Evolutionary conservation across 2,888 invertebrate genomes (phyloP).

Genomic region (Molanna angustata): DNA sequence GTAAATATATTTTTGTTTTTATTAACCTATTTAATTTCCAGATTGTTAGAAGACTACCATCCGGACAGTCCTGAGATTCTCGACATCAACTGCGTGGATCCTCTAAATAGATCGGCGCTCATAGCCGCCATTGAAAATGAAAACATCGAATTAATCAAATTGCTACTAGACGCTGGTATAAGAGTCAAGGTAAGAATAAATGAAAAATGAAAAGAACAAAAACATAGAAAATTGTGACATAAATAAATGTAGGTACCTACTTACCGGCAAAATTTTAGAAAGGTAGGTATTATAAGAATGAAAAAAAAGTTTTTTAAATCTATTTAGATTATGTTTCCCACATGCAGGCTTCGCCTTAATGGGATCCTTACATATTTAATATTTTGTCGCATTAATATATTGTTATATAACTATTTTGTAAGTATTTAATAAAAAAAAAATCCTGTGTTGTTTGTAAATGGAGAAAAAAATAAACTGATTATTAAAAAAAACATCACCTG

Average conservation of each 20-base stretch:
- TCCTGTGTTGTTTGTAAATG: no score
- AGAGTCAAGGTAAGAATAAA: conserved; percentile 76
- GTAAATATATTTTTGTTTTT: background rate
- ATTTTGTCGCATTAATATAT: no score
- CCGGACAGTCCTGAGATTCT: conserved; percentile 62
- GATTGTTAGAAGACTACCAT: conserved; percentile 69
- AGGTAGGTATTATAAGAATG: no score
- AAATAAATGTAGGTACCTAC: no score
- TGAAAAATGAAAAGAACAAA: no score
- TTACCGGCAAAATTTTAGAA: no score
- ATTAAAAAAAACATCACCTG: no score
- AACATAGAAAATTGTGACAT: background rate
- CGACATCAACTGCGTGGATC: conserved; percentile 94
- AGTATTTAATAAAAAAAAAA: no score
- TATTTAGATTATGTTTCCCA: background rate
- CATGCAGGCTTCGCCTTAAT: background rate
- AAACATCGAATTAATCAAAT: conserved; percentile 86
- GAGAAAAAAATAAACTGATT: no score
- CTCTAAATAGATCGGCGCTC: conserved; percentile 88
- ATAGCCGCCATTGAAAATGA: conserved; percentile 97
- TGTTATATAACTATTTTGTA: no score
- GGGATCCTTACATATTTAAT: no score
- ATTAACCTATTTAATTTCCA: conserved; percentile 37
- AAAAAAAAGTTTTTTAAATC: no score
- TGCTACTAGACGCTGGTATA: conserved; percentile 78